Evolutionary conservation across 2,113 vertebrate species (phyloP), one percentile per base, ranked within the genome.

Genomic region (Carassius gibelio): DNA sequence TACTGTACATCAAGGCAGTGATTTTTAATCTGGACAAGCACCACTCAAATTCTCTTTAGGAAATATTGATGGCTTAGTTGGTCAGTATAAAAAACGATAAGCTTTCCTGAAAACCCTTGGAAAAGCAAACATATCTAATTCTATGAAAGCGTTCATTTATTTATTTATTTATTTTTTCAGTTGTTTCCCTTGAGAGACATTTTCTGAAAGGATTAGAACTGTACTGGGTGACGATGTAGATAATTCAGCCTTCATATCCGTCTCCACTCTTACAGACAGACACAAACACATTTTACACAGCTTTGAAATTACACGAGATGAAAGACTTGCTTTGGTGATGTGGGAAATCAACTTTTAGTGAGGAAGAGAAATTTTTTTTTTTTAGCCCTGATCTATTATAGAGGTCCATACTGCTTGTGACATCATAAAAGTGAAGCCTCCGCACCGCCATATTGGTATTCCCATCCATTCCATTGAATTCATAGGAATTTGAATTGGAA

Each of bases 291-390:
- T 52, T 50, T 5, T 21, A 34, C 17, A 1, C 15, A 52, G 42
- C 17, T 81, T 36, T 81, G 14, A 55, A 55, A 76, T 55, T 52
- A 76, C 66, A 42, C 1, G 13, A 57, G 66, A 42, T 57, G 30
- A 83, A 57, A 83, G 50, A 69, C 23, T 69, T 71, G 62, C 3
- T 71, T 23, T 64, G 23, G 14, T 52, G 81, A 50, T 45, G 26
- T 74, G 4, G 26, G 50, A 21, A 83, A 82, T 57, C 13, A 72
- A 72, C 66, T 83, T 83, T 59, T 21, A 42, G 30, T 55, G 21
- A 72, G 5, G 21, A 72, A 36, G 8, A 71, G 13, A 72, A 55
- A 82, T 72, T n/a, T 21, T 59, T 34, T 59, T 34, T 79, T 79
- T 76, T 79, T 62, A 79, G 19, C 17, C 30, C 30, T 30, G 30